Base-by-base conservation (phyloP, 2,113 vertebrate genomes). In the Oreocharis arfaki region DNA sequence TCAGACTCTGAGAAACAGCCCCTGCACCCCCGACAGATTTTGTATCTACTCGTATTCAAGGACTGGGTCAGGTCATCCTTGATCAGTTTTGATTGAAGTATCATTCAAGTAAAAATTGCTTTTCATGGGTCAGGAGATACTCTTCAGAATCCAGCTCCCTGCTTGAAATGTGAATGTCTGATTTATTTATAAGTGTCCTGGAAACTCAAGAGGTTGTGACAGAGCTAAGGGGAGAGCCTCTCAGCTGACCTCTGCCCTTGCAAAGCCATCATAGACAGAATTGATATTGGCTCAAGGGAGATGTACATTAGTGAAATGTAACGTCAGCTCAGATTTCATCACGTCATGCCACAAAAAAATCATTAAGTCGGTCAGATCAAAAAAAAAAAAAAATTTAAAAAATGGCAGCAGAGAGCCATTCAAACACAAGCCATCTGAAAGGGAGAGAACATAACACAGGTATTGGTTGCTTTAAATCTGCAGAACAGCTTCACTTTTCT, bases 261-360 rank as follows among this genome's bases (percentile, higher is more conserved):
- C 46, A 79, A 91, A 91, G 50, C 83, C 93, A 84, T 65, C 28
- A 30, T 3, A 84, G 92, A 50, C 60, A 96, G 68, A 91, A 97
- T 32, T 96, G 87, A 81, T 89, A 64, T 22, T 95, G 89, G 82
- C 93, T 95, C 64, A 73, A 59, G 90, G 77, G 82, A 87, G n/a
- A 61, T 55, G 57, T 85, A 52, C 97, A 89, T 96, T 95, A 97
- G 94, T 71, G 41, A 74, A 96, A 90, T 75, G 77, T 78, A 95
- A 87, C 16, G 3, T 95, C 93, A 92, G 79, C 77, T 96, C 86
- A 74, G 76, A 77, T 96, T 89, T 78, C 82, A 87, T 76, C 91
- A 91, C 10, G 2, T 76, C 76, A 47, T 33, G 75, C 73, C 59
- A 71, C 83, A 83, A 79, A 87, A 84, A 89, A 95, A 87, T 95